A percentile compares a stretch with the other conserved stretches of the same genome.
Conservation (phyloP, 2,113 vertebrate species). For the Diadophis punctatus region DNA sequence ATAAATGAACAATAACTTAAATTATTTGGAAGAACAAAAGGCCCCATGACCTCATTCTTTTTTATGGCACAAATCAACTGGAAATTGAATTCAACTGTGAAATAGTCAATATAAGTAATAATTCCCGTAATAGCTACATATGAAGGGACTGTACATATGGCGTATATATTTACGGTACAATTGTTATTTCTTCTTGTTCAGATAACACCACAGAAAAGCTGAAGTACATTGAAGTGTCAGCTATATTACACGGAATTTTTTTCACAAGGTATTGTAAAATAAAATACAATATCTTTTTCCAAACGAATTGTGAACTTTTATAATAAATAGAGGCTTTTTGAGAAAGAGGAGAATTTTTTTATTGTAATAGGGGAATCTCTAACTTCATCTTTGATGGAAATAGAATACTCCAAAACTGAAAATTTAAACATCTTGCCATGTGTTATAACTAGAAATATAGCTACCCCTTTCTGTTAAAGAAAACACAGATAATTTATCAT, state of each 20-base stretch:
- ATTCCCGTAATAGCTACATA: constrained; percentile 15
- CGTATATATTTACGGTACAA: neutral
- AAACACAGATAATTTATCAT: neutral
- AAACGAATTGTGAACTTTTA: neutral
- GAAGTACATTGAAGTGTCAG: constrained; percentile 18
- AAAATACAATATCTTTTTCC: neutral
- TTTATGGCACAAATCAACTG: constrained; percentile 21
- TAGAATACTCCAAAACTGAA: neutral
- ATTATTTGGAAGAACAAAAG: constrained; percentile 28
- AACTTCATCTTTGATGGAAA: neutral
- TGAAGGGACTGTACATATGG: constrained; percentile 5
- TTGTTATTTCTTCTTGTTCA: constrained; percentile 4
- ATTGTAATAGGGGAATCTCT: neutral
- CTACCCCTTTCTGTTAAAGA: neutral
- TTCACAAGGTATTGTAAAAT: neutral
- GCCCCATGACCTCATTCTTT: constrained; percentile 9
- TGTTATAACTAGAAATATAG: neutral
- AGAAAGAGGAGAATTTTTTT: neutral
- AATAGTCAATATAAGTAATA: constrained; percentile 43
- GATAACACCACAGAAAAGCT: neutral
- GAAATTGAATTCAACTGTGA: constrained; percentile 21
- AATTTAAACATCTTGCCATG: neutral
- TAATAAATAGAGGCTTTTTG: neutral
- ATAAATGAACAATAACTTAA: constrained; percentile 27
- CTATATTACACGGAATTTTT: neutral